Conservation (phyloP, 2,797 vertebrate genomes). For the Typhlichthys eigenmanni region DNA sequence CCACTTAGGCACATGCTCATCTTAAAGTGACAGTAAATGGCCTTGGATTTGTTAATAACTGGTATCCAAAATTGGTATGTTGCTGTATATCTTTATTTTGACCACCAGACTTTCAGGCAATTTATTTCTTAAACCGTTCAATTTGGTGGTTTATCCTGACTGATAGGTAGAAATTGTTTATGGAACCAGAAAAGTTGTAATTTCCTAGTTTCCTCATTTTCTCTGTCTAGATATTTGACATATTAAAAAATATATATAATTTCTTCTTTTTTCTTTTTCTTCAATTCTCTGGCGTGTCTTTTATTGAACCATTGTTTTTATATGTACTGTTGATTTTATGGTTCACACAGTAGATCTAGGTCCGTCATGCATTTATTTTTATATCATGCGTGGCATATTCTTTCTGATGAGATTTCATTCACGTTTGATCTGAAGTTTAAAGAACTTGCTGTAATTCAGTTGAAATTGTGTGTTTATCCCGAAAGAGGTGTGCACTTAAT, state of each 20-base stretch:
- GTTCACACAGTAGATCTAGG: not conserved
- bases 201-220: constrained; percentile 7
- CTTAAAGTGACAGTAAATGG: constrained; percentile 38
- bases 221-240: constrained; percentile 16
- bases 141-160: too few species aligned
- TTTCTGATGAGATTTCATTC: constrained; percentile 21
- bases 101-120: not conserved
- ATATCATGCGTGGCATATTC: constrained; percentile 29
- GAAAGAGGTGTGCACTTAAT: constrained; percentile 65
- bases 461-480: constrained; percentile 56
- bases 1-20: constrained; percentile 38
- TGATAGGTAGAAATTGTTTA: too few species aligned
- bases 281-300: constrained; percentile 37
- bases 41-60: constrained; percentile 23
- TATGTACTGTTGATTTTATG: constrained; percentile 17
- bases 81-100: constrained; percentile 12
- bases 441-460: constrained; percentile 35
- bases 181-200: constrained; percentile 5
- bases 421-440: constrained; percentile 34
- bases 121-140: too few species aligned
- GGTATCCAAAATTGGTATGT: constrained; percentile 4
- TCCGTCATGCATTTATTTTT: constrained; percentile 1
- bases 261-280: constrained; percentile 33
- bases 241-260: constrained; percentile 20
- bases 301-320: constrained; percentile 31